Conservation (phyloP, 2,797 vertebrate genomes). For the Falco cherrug region DNA sequence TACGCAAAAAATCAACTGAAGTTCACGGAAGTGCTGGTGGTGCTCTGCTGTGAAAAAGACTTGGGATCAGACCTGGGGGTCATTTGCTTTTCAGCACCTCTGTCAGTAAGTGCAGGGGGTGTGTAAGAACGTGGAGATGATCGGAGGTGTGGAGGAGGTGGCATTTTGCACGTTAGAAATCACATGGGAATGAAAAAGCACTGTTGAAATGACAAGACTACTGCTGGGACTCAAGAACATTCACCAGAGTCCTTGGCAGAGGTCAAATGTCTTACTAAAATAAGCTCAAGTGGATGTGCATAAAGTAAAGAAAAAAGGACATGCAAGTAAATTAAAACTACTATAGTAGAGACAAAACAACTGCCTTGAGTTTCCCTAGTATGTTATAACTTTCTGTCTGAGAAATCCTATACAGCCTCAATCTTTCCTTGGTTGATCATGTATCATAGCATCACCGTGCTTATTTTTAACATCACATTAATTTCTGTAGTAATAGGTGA, state of each 20-base stretch:
- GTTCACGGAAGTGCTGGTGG: not conserved
- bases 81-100: not conserved
- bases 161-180: not conserved
- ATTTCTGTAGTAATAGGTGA: not conserved
- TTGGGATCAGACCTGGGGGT: not conserved
- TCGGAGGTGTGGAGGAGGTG: not conserved
- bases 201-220: not conserved
- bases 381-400: not conserved
- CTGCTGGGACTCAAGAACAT: not conserved
- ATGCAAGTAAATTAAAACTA: not conserved
- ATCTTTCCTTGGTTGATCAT: not conserved
- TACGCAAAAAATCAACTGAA: no score
- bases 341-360: not conserved
- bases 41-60: not conserved
- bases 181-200: not conserved
- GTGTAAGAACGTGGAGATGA: not conserved
- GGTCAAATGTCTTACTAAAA: not conserved
- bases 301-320: not conserved
- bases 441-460: not conserved
- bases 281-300: not conserved
- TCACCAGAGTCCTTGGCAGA: not conserved
- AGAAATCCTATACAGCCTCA: not conserved
- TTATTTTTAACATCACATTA: conserved; percentile 11
- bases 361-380: not conserved
- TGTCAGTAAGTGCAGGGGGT: not conserved